Evolutionary conservation across 2,113 vertebrate species (phyloP).

Genomic region (Neodontobutis hainanensis): DNA sequence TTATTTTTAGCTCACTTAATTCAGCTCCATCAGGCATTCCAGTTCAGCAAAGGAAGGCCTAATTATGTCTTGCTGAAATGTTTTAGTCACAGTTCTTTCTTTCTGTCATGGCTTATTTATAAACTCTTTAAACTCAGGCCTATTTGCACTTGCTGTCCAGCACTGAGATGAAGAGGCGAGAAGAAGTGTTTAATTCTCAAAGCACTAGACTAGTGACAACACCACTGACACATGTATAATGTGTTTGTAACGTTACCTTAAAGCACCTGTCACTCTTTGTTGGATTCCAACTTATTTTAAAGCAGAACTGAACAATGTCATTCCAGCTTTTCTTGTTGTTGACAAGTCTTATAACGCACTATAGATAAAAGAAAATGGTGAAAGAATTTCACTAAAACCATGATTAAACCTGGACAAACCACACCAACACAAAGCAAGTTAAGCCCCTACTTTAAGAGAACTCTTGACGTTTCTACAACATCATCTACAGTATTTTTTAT

Average conservation of each 20-base stretch:
- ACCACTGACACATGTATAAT: too few species aligned
- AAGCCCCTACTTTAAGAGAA: too few species aligned
- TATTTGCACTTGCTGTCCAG: too few species aligned
- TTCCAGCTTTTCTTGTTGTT: not conserved
- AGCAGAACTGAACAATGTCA: not conserved
- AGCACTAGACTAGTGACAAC: too few species aligned
- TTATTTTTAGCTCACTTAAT: slow-evolving; percentile 15
- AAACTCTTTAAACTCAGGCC: not conserved
- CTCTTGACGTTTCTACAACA: not conserved
- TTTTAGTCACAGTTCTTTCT: not conserved
- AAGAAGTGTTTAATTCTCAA: too few species aligned
- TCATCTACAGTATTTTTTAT: not conserved
- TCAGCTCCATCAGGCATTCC: slow-evolving; percentile 9
- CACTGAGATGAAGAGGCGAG: too few species aligned
- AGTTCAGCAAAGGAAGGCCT: not conserved
- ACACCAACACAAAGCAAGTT: not conserved
- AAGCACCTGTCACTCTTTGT: not conserved
- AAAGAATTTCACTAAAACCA: not conserved
- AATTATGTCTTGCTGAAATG: slow-evolving; percentile 10
- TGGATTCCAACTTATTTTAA: not conserved
- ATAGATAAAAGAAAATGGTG: not conserved
- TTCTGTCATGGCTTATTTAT: slow-evolving; percentile 4
- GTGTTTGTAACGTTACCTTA: too few species aligned
- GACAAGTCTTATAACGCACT: not conserved
- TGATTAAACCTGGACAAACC: not conserved